These are phyloP conservation scores for Eidolon helvum DNA, from an alignment of 2,113 vertebrate species.

Conservation along the genomic window DNA sequence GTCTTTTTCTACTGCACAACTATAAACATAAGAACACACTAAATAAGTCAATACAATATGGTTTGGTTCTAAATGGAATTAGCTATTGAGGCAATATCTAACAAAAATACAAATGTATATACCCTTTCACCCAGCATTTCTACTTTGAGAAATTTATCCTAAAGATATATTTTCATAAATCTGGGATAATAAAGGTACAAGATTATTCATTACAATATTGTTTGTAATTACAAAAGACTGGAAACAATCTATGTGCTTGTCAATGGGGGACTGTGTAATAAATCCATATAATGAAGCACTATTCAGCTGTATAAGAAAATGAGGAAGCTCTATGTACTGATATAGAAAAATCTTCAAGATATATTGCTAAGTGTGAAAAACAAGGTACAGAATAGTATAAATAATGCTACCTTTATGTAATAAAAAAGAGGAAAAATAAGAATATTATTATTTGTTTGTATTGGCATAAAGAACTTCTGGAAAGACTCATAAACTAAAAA, in stretches of 20 bases:
- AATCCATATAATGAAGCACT: background rate
- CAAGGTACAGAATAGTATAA: background rate
- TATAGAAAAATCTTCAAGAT: background rate
- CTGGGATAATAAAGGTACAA: background rate
- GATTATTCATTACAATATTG: background rate
- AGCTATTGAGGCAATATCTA: background rate
- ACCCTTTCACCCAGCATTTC: background rate
- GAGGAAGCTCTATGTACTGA: background rate
- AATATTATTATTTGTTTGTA: background rate
- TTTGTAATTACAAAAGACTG: background rate
- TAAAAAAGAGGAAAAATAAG: background rate
- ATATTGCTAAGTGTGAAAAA: background rate
- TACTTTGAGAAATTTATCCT: constrained; percentile 1
- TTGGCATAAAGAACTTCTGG: background rate
- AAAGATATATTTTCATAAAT: background rate
- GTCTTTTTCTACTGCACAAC: background rate
- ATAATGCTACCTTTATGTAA: background rate
- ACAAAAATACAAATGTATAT: background rate
- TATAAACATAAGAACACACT: background rate
- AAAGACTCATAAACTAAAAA: background rate
- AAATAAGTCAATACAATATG: background rate
- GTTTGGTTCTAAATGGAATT: constrained; percentile 5
- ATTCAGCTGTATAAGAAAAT: background rate
- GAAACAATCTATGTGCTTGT: background rate
- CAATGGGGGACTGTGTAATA: background rate